These are phyloP conservation scores for Henricia sp. DNA, from an alignment of 53 echinoderm and acorn worm species.

Conservation along the genomic window DNA sequence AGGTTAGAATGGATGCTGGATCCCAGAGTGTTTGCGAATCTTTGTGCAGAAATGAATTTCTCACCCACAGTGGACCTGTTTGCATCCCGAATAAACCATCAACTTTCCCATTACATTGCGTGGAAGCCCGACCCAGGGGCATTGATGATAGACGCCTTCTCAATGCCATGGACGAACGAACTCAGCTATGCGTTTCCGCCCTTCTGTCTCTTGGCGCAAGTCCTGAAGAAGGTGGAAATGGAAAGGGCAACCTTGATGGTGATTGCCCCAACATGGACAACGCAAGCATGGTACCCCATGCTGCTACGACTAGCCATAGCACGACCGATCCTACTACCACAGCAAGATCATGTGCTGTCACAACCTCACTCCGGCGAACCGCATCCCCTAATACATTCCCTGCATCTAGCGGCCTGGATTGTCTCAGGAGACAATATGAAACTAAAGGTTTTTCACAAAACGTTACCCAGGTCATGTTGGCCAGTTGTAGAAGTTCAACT, in stretches of 20 bases:
- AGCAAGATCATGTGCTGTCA: not conserved
- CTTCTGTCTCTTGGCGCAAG: conserved; percentile 52
- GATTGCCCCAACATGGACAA: conserved; percentile 58
- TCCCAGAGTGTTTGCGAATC: conserved; percentile 22
- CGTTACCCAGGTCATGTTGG: conserved; percentile 61
- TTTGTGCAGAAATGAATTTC: conserved; percentile 11
- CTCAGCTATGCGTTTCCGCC: conserved; percentile 72
- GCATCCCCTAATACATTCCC: conserved; percentile 25
- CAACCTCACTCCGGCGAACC: conserved; percentile 48
- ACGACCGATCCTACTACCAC: conserved; percentile 60
- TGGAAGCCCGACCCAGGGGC: conserved; percentile 74
- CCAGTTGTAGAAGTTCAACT: conserved; percentile 49
- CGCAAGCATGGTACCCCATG: conserved; percentile 63
- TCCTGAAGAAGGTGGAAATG: conserved; percentile 28
- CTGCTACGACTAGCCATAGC: conserved; percentile 45
- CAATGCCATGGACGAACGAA: conserved; percentile 44
- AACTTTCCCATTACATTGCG: conserved; percentile 59
- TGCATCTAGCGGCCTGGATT: conserved; percentile 53
- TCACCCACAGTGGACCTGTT: conserved; percentile 65
- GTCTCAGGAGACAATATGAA: conserved; percentile 49
- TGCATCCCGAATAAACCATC: conserved; percentile 65
- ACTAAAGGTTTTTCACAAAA: conserved; percentile 53
- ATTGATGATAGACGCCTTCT: conserved; percentile 65
- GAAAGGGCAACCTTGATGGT: conserved; percentile 46
- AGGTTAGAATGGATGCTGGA: conserved; percentile 70